A percentile compares a stretch with the other conserved stretches of the same genome.
Conservation (phyloP, 2,797 vertebrate genomes). For the Apodemus agrarius region DNA sequence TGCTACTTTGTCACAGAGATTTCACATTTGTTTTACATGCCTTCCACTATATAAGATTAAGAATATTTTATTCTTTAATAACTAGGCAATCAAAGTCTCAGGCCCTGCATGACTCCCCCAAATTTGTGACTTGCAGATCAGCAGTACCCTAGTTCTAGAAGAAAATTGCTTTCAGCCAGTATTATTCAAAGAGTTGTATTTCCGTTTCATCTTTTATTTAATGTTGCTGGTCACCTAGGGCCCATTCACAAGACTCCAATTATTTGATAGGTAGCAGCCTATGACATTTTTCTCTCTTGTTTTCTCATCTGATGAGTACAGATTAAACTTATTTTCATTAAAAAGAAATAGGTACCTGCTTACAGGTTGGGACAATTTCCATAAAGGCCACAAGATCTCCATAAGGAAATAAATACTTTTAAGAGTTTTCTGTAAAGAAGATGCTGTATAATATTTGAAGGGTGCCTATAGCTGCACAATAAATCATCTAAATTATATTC, state of each 20-base stretch:
- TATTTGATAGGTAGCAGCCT: conserved; percentile 53
- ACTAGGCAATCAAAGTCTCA: conserved; percentile 82
- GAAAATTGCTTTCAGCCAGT: conserved; percentile 82
- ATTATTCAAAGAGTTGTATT: conserved; percentile 84
- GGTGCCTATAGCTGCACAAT: background rate
- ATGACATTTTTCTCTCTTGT: conserved; percentile 48
- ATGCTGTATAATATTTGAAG: conserved; percentile 28
- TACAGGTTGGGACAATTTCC: background rate
- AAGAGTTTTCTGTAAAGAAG: conserved; percentile 20
- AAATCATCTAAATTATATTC: conserved; percentile 27
- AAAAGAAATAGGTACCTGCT: background rate
- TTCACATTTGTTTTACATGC: conserved; percentile 82
- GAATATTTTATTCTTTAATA: conserved; percentile 83
- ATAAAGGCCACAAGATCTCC: background rate
- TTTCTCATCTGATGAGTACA: conserved; percentile 53
- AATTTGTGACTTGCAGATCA: conserved; percentile 80
- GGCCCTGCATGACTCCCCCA: conserved; percentile 80
- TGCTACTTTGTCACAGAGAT: conserved; percentile 63
- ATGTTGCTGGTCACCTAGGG: conserved; percentile 66
- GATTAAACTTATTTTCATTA: conserved; percentile 59
- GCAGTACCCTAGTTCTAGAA: conserved; percentile 79
- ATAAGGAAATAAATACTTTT: background rate
- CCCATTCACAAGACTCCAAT: conserved; percentile 48
- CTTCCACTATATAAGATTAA: conserved; percentile 73
- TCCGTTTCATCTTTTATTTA: conserved; percentile 87